These are phyloP conservation scores for Holcopasites calliopsidis DNA, from an alignment of 1,140 invertebrate genomes.

Conservation along the genomic window DNA sequence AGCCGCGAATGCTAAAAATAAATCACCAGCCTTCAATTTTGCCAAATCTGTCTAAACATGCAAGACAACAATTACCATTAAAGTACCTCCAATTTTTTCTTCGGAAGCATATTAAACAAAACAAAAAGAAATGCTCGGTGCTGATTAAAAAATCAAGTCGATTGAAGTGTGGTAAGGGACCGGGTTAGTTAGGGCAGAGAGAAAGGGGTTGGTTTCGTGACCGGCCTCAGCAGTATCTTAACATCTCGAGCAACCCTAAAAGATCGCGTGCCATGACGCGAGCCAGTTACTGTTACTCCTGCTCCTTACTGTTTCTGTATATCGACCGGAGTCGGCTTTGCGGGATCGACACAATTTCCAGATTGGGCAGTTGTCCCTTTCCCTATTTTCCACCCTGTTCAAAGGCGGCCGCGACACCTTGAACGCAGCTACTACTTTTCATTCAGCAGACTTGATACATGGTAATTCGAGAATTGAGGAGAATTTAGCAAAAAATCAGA, in stretches of 20 bases:
- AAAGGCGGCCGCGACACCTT: conserved; percentile 3
- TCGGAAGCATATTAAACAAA: neutral
- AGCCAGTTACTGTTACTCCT: conserved; percentile 69
- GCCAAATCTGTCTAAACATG: neutral
- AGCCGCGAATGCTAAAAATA: too few relatives aligned
- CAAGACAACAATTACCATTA: neutral
- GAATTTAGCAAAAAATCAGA: too few relatives aligned
- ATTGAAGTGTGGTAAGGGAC: too few relatives aligned
- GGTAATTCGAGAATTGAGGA: neutral
- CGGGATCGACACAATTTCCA: conserved; percentile 32
- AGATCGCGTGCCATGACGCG: conserved; percentile 71
- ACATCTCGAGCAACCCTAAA: conserved; percentile 71
- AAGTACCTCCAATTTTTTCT: neutral
- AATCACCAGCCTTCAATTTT: neutral
- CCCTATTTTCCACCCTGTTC: conserved; percentile 21
- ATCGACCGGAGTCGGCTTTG: conserved; percentile 65
- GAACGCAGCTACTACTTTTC: neutral
- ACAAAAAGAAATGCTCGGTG: neutral
- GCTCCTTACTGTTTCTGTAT: conserved; percentile 57
- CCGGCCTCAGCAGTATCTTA: conserved; percentile 71
- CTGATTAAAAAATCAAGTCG: neutral
- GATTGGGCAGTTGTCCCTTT: conserved; percentile 31
- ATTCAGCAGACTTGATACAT: too few relatives aligned
- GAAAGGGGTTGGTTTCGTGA: conserved; percentile 70
- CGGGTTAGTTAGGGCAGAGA: conserved; percentile 14